These are phyloP conservation scores for Chamaetylas fuelleborni DNA, from an alignment of 2,113 vertebrate genomes.

Conservation along the genomic window DNA sequence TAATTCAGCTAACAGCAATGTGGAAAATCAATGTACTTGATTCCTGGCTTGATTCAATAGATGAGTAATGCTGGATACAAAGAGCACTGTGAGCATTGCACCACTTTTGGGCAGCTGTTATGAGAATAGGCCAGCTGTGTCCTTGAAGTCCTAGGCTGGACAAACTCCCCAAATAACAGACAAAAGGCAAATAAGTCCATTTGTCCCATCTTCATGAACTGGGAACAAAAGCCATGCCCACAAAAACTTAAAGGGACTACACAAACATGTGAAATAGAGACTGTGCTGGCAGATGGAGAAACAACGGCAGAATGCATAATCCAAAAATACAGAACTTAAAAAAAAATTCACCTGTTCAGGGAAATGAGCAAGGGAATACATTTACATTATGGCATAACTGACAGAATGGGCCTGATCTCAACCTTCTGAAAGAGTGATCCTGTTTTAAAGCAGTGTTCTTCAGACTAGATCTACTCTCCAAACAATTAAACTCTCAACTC, in stretches of 20 bases:
- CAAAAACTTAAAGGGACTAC: background rate
- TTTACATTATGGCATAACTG: background rate
- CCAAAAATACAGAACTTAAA: background rate
- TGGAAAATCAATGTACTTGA: conserved; percentile 27
- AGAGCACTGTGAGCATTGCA: background rate
- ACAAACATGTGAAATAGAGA: background rate
- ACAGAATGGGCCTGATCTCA: background rate
- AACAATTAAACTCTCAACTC: background rate
- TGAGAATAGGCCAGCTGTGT: background rate
- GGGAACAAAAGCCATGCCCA: background rate
- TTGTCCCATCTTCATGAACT: background rate
- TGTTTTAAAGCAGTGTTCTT: background rate
- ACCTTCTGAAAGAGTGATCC: background rate
- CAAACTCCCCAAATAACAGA: background rate
- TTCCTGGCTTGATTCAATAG: background rate
- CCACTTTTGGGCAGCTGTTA: background rate
- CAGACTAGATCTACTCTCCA: background rate
- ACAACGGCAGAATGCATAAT: background rate
- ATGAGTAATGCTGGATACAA: background rate
- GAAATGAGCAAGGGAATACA: background rate
- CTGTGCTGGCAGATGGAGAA: background rate
- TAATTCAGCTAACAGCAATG: conserved; percentile 1
- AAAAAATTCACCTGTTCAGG: background rate
- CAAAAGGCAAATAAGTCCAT: background rate
- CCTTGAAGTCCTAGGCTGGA: background rate